Conservation (phyloP, 1,140 invertebrate genomes). For the Tachypleus tridentatus region DNA sequence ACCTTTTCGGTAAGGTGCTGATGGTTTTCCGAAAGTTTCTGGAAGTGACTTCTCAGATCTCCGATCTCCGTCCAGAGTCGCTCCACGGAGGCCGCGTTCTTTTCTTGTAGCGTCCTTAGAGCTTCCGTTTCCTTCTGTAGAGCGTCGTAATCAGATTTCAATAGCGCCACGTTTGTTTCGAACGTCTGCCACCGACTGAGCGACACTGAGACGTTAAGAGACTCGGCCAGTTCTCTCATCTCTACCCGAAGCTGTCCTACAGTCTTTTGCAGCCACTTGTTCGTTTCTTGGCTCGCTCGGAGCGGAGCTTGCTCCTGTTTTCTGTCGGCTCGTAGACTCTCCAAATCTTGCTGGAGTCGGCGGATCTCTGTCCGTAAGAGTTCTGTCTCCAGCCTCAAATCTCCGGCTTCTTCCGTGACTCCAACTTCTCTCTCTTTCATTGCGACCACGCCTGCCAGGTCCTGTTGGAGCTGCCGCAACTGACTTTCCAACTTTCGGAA, state of each 20-base stretch:
- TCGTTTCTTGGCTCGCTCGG: slow-evolving; percentile 7
- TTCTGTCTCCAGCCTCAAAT: slow-evolving; percentile 5
- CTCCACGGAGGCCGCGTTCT: slow-evolving; percentile 8
- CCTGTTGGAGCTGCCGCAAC: not conserved
- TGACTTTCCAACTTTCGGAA: not conserved
- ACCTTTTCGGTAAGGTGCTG: slow-evolving; percentile 10
- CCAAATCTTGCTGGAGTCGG: not conserved
- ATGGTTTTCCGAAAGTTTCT: slow-evolving; percentile 5
- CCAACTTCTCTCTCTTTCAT: slow-evolving; percentile 3
- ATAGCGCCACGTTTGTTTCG: slow-evolving; percentile 4
- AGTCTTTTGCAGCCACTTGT: slow-evolving; percentile 18
- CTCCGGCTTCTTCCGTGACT: not conserved
- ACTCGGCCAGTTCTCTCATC: slow-evolving; percentile 18
- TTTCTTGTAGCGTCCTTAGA: slow-evolving; percentile 5
- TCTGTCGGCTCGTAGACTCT: not conserved
- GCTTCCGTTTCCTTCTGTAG: slow-evolving; percentile 12
- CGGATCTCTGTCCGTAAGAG: not conserved
- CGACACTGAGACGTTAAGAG: slow-evolving; percentile 15
- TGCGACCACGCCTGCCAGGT: slow-evolving; percentile 2
- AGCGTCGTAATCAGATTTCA: slow-evolving; percentile 12
- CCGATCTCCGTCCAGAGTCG: slow-evolving; percentile 11
- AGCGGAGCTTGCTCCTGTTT: too few relatives aligned
- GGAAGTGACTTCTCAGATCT: slow-evolving; percentile 12
- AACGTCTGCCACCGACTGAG: slow-evolving; percentile 9
- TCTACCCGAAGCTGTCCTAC: slow-evolving; percentile 15